These are phyloP conservation scores for Ceratina calcarata DNA, from an alignment of 1,140 invertebrate species.

Conservation along the genomic window DNA sequence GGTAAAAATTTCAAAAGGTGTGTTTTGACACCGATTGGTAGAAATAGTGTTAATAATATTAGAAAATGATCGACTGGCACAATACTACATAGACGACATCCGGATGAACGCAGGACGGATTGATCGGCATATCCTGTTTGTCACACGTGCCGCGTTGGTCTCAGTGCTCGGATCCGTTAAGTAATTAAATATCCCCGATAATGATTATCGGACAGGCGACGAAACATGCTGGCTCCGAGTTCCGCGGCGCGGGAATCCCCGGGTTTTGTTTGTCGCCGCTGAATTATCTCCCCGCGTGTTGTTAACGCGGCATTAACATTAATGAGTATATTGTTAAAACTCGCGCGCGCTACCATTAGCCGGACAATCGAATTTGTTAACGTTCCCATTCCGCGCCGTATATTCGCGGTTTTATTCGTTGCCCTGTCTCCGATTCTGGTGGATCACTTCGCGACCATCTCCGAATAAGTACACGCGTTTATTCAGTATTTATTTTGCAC, in stretches of 20 bases:
- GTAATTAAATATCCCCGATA: conserved; percentile 77
- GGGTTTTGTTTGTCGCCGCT: conserved; percentile 66
- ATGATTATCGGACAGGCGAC: conserved; percentile 60
- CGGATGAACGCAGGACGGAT: conserved; percentile 51
- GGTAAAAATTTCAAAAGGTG: too few species aligned
- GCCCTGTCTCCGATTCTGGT: conserved; percentile 10
- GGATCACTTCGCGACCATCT: conserved; percentile 22
- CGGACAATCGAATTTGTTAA: conserved; percentile 69
- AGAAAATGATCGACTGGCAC: neutral
- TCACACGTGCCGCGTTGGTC: conserved; percentile 52
- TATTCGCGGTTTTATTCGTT: conserved; percentile 2
- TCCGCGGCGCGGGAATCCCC: conserved; percentile 18
- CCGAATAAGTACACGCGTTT: neutral
- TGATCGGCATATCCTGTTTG: conserved; percentile 46
- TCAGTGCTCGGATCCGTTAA: conserved; percentile 65
- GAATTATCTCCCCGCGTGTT: conserved; percentile 66
- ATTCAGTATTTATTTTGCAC: too few species aligned
- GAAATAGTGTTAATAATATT: too few species aligned
- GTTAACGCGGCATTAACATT: conserved; percentile 74
- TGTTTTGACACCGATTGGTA: too few species aligned
- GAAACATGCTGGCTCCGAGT: conserved; percentile 18
- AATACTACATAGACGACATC: conserved; percentile 11
- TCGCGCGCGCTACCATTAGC: conserved; percentile 72
- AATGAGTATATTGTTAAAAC: conserved; percentile 77
- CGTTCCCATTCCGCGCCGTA: conserved; percentile 42